Evolutionary conservation across 2,888 invertebrate genomes (phyloP).

Genomic region (Lasioglossum calceatum): DNA sequence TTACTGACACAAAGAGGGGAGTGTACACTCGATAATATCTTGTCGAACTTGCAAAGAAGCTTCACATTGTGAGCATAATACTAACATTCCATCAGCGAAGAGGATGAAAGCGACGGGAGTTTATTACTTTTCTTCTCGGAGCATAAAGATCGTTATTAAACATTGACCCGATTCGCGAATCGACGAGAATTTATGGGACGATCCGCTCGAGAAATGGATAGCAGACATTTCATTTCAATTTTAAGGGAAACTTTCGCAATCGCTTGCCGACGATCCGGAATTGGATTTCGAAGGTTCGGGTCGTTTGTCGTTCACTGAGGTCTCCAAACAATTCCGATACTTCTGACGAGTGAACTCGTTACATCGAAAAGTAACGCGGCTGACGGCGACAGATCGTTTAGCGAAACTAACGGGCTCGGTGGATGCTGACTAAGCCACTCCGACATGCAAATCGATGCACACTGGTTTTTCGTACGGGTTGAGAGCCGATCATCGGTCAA

Average conservation of each 20-base stretch:
- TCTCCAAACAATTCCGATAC: conserved; percentile 32
- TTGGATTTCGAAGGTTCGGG: neutral
- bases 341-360: conserved; percentile 60
- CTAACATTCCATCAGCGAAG: neutral
- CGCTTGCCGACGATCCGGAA: conserved; percentile 8
- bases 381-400: conserved; percentile 66
- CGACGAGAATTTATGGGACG: conserved; percentile 1
- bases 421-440: conserved; percentile 78
- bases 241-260: neutral
- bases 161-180: neutral
- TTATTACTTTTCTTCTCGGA: neutral
- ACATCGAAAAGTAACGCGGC: conserved; percentile 61
- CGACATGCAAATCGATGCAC: conserved; percentile 78
- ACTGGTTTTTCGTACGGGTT: conserved; percentile 56
- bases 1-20: neutral
- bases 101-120: neutral
- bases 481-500: conserved; percentile 51
- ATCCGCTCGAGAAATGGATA: neutral
- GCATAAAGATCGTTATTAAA: neutral
- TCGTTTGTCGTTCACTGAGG: conserved; percentile 24
- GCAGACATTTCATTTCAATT: conserved; percentile 5
- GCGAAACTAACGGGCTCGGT: conserved; percentile 57
- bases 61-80: neutral
- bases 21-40: neutral
- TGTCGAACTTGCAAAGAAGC: neutral